Evolutionary conservation across 1,140 invertebrate genomes (phyloP).

Genomic region (Saccostrea glomerata): DNA sequence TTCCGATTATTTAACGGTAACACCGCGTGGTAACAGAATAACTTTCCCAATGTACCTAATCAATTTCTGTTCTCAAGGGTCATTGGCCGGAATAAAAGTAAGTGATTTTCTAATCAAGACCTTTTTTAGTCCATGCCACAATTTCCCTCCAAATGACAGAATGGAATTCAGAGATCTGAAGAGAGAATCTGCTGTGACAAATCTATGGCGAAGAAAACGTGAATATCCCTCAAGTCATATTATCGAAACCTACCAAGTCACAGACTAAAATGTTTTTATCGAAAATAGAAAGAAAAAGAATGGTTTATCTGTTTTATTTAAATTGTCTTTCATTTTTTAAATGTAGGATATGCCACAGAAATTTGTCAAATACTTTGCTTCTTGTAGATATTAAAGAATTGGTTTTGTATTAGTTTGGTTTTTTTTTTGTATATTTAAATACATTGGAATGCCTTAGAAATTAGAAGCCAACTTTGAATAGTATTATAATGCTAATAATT

Average conservation of each 20-base stretch:
- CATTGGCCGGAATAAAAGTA: background rate
- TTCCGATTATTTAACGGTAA: background rate
- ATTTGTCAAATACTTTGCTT: no score
- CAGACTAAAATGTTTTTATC: no score
- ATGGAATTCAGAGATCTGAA: background rate
- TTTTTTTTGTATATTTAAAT: no score
- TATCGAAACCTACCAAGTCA: background rate
- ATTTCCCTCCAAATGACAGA: background rate
- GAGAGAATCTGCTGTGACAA: background rate
- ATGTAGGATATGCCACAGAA: no score
- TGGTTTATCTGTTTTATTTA: no score
- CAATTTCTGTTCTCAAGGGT: background rate
- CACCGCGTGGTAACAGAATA: background rate
- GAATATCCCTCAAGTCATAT: background rate
- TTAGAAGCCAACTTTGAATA: no score
- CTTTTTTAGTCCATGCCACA: background rate
- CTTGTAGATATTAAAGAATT: no score
- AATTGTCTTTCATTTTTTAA: no score
- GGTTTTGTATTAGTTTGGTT: no score
- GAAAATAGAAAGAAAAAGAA: no score
- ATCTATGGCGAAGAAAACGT: background rate
- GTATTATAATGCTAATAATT: no score
- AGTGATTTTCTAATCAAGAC: constrained; percentile 16
- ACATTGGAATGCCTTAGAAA: no score
- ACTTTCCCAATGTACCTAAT: background rate